Conservation (phyloP, 2,113 vertebrate genomes). For the Helogale parvula region DNA sequence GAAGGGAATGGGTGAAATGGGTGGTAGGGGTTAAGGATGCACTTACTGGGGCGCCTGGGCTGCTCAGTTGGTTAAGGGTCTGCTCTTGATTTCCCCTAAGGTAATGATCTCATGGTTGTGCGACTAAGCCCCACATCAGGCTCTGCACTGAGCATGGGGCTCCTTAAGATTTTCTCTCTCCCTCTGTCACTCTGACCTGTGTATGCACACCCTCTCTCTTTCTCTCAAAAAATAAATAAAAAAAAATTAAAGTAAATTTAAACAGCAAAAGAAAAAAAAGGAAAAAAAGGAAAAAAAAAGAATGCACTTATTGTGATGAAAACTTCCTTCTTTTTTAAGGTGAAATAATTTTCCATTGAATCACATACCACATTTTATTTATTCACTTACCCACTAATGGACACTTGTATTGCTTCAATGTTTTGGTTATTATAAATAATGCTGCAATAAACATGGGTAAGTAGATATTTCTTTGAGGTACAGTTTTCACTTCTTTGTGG, state of each 20-base stretch:
- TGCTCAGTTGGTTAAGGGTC: too few relatives aligned
- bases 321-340: background rate
- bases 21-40: background rate
- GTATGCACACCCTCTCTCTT: too few relatives aligned
- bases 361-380: background rate
- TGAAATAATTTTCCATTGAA: background rate
- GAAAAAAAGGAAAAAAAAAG: too few relatives aligned
- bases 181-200: too few relatives aligned
- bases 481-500: background rate
- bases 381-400: background rate
- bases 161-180: too few relatives aligned
- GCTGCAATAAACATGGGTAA: background rate
- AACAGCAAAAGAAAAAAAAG: background rate
- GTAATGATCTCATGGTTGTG: too few relatives aligned
- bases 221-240: too few relatives aligned
- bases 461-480: background rate
- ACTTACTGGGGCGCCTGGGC: too few relatives aligned
- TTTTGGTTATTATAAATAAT: background rate
- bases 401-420: background rate
- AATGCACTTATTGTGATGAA: background rate
- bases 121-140: too few relatives aligned
- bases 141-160: too few relatives aligned
- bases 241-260: too few relatives aligned
- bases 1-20: background rate
- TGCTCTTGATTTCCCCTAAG: too few relatives aligned